Evolutionary conservation across 2,888 invertebrate genomes (phyloP), one percentile per base, ranked within the genome.

Genomic region (Drosophila trichaetosa): DNA sequence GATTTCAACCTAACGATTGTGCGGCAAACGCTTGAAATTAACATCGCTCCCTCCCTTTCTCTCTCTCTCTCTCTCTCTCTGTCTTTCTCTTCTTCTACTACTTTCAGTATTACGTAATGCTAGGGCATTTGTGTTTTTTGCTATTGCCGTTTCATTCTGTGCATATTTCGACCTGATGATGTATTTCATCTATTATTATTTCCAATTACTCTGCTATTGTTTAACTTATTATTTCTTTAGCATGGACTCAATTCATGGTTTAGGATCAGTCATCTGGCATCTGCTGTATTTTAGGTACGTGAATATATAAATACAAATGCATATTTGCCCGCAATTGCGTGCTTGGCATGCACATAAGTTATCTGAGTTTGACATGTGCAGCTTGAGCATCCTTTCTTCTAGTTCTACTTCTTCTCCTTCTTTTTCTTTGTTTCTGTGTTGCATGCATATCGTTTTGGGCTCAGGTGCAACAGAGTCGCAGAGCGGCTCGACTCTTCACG

Each of bases 1-100:
- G 80, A 78, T 78, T 76, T 80, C 76, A 62, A 56, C 58, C 71
- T 80, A 78, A 78, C 76, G 80, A 80, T 80, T 80, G 56, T 52
- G 38, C 61, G 64, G 62, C 52, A 53, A 57, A 66, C 69, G 57
- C 34, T 58, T 29, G 54, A 67, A 79, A 74, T 76, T 68, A 76
- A 76, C 74, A 42, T 58, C n/a, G 24, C 67, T 29, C 13, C 21
- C 11, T 42, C 42, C 11, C 42, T 2, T 1, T 21, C 21, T 11
- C n/a, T 4, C n/a, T 4, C 40, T 4, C n/a, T 8, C 38, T n/a
- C 2, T n/a, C 2, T n/a, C n/a, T 31, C n/a, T 40, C 34, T 33
- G 4, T 11, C 27, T 48, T 2, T 5, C 33, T 34, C 7, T 18
- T 6, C 11, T 11, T 3, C 27, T n/a, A 7, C 13, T 34, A 8